Percentiles rank a stretch among this genome's conserved stretches.
Conservation (phyloP, 2,888 invertebrate species). For the Phaonia tiefii region DNA sequence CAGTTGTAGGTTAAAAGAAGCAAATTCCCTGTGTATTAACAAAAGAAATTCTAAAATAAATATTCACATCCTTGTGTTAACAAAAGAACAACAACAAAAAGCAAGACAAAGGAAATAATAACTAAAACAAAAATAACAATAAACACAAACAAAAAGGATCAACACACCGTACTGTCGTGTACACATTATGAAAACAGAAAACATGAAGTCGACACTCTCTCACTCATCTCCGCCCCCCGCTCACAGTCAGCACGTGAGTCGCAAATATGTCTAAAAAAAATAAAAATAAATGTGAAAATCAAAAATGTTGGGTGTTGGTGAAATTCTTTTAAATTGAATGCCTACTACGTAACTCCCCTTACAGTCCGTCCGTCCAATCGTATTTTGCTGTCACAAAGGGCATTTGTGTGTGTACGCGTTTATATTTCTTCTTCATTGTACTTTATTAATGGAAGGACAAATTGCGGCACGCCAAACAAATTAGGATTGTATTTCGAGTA, state of each 20-base stretch:
- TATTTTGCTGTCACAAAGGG: neutral
- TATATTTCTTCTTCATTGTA: too few species aligned
- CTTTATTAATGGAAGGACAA: neutral
- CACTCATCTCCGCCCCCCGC: neutral
- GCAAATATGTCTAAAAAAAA: neutral
- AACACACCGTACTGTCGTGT: slow-evolving; percentile 43
- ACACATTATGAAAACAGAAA: slow-evolving; percentile 25
- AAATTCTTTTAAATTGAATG: slow-evolving; percentile 2
- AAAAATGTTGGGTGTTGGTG: neutral
- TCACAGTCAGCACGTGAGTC: slow-evolving; percentile 19
- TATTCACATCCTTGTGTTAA: slow-evolving; percentile 22
- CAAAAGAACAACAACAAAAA: neutral
- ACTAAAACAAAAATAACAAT: slow-evolving; percentile 2
- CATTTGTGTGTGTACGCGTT: neutral
- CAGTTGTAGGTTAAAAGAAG: neutral
- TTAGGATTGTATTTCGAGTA: neutral
- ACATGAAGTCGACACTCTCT: slow-evolving; percentile 22
- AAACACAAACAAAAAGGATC: slow-evolving; percentile 11
- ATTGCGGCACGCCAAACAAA: neutral
- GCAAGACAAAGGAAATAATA: slow-evolving; percentile 11
- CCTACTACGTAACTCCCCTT: too few species aligned
- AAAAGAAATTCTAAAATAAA: slow-evolving; percentile 50
- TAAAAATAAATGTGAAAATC: neutral
- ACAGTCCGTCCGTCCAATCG: too few species aligned
- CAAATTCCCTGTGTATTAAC: slow-evolving; percentile 17